Evolutionary conservation across 2,113 vertebrate genomes (phyloP).

Genomic region (Chrysemys picta): DNA sequence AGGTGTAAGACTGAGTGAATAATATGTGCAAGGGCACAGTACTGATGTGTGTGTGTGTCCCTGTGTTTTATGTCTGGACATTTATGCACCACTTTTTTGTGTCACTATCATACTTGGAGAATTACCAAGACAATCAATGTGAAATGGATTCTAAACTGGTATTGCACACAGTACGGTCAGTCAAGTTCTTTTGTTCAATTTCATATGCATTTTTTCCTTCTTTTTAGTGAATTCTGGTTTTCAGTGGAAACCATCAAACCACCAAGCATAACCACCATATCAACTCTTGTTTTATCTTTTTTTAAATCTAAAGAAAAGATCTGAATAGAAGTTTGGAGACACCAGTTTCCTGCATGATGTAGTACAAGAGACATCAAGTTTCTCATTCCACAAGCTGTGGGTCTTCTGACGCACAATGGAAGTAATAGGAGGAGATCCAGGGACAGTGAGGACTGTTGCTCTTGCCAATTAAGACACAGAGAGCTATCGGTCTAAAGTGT

Average conservation of each 20-base stretch:
- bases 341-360: not conserved
- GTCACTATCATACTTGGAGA: not conserved
- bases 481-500: not conserved
- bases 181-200: conserved; percentile 7
- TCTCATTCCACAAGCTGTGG: not conserved
- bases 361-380: not conserved
- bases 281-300: not conserved
- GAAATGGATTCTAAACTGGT: conserved; percentile 16
- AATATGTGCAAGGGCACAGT: not conserved
- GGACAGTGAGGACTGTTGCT: not conserved
- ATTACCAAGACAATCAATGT: not conserved
- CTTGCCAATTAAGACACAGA: not conserved
- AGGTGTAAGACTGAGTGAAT: not conserved
- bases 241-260: not conserved
- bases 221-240: not conserved
- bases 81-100: no score
- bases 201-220: not conserved
- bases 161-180: not conserved
- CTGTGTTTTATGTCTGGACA: not conserved
- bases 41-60: not conserved
- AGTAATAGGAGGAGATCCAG: not conserved
- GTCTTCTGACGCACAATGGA: not conserved
- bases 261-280: accelerated
- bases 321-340: not conserved
- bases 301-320: not conserved